A percentile compares a stretch with the other conserved stretches of the same genome.
phyloP scores from a whole-genome alignment of 2,113 vertebrate species.

The Dipodomys stephensi region DNA sequence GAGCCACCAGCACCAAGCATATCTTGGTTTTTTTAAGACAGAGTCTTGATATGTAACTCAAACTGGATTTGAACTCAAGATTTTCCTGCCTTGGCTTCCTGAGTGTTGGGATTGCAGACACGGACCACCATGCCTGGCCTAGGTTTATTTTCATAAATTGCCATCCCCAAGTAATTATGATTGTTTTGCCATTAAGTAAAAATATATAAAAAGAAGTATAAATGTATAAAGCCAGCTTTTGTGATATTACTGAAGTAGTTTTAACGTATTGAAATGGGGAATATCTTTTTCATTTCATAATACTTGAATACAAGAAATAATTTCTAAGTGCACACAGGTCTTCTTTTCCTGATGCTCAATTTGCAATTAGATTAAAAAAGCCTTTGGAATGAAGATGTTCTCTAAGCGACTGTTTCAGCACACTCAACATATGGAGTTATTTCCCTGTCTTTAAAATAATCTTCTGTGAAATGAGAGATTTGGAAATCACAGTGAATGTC shows the following conservation, averaged over 20 bases:
- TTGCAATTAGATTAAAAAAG: conserved; percentile 65
- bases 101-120: no score
- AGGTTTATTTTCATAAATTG: not conserved
- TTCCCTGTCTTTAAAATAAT: conserved; percentile 70
- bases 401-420: conserved; percentile 59
- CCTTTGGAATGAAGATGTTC: conserved; percentile 53
- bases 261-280: conserved; percentile 40
- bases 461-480: conserved; percentile 24
- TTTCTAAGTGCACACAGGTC: not conserved
- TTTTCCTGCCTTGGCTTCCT: no score
- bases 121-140: no score
- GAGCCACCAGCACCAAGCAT: no score
- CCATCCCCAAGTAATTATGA: not conserved
- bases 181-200: conserved; percentile 21
- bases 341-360: conserved; percentile 49
- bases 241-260: conserved; percentile 24
- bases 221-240: conserved; percentile 32
- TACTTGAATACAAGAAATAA: conserved; percentile 54
- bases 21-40: no score
- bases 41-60: no score
- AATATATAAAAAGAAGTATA: not conserved
- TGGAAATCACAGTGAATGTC: conserved; percentile 55
- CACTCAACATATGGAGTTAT: conserved; percentile 46
- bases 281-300: not conserved
- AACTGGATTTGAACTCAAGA: no score